phyloP scores from a whole-genome alignment of 1,140 invertebrate genomes.

The Hetaerina americana region DNA sequence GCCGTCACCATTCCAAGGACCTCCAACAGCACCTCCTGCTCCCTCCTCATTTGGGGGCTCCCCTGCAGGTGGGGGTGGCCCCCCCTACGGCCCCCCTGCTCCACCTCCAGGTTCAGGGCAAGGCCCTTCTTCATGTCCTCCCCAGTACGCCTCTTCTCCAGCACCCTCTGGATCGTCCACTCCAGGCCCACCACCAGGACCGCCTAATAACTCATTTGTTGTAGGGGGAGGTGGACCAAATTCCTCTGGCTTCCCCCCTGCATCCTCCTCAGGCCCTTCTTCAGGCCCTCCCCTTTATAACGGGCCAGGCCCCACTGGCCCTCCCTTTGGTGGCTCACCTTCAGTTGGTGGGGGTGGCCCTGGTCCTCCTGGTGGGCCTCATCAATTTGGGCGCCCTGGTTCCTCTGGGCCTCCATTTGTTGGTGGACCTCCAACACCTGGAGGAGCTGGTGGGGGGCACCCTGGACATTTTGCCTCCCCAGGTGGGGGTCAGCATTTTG shows the following conservation, averaged over 20 bases:
- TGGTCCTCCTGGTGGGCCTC: slow-evolving; percentile 41
- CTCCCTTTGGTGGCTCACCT: slow-evolving; percentile 37
- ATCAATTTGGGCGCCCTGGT: slow-evolving; percentile 47
- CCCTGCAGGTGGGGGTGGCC: slow-evolving; percentile 43
- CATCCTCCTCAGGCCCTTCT: slow-evolving; percentile 15
- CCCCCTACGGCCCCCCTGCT: slow-evolving; percentile 44
- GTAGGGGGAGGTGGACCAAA: neutral
- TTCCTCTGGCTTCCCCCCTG: slow-evolving; percentile 9
- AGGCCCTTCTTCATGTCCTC: slow-evolving; percentile 20
- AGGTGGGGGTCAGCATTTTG: slow-evolving; percentile 39
- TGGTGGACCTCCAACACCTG: slow-evolving; percentile 33
- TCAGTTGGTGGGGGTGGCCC: slow-evolving; percentile 26
- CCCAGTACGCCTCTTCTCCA: slow-evolving; percentile 59
- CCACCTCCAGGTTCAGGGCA: slow-evolving; percentile 13
- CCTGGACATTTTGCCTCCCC: slow-evolving; percentile 47
- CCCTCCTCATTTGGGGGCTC: slow-evolving; percentile 45
- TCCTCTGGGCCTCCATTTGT: slow-evolving; percentile 55
- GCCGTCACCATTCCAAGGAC: slow-evolving; percentile 42
- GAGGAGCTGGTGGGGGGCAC: slow-evolving; percentile 40
- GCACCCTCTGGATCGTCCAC: slow-evolving; percentile 62
- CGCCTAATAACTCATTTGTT: slow-evolving; percentile 8
- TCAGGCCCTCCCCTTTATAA: slow-evolving; percentile 15
- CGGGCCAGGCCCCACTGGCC: slow-evolving; percentile 29
- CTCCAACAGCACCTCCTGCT: slow-evolving; percentile 37
- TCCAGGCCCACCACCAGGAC: slow-evolving; percentile 40